Evolutionary conservation across 2,888 invertebrate genomes (phyloP).

Genomic region (Trichopria drosophilae): DNA sequence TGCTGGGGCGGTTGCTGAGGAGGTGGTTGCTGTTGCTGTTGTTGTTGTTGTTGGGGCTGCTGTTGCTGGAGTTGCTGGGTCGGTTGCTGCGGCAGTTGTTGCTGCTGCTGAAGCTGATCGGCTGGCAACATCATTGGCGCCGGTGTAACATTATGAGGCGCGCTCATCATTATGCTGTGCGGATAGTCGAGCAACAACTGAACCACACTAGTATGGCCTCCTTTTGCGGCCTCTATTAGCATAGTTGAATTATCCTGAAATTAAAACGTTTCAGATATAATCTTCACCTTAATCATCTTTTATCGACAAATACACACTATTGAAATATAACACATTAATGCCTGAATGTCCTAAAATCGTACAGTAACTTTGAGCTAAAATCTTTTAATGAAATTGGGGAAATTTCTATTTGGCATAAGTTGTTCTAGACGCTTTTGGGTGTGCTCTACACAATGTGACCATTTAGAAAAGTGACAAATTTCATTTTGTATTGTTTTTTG

Average conservation of each 20-base stretch:
- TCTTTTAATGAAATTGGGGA: no score
- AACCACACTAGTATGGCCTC: slow-evolving; percentile 95
- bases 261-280: no score
- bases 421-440: no score
- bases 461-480: no score
- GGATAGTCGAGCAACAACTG: slow-evolving; percentile 94
- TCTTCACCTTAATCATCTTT: no score
- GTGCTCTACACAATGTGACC: no score
- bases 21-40: slow-evolving; percentile 48
- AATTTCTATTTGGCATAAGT: no score
- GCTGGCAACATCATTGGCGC: slow-evolving; percentile 48
- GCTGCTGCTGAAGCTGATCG: slow-evolving; percentile 45
- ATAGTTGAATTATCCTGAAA: slow-evolving; percentile 92
- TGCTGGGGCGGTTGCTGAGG: slow-evolving; percentile 55
- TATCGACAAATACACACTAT: no score
- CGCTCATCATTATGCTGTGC: slow-evolving; percentile 75
- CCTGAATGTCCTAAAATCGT: no score
- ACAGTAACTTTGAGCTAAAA: no score
- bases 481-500: no score
- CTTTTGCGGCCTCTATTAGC: slow-evolving; percentile 97
- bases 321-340: no score
- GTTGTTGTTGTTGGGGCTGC: slow-evolving; percentile 33
- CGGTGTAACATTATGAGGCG: slow-evolving; percentile 52
- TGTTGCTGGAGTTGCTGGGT: slow-evolving; percentile 26
- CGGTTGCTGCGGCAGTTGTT: slow-evolving; percentile 18